phyloP scores from a whole-genome alignment of 2,113 vertebrate genomes.

The Protobothrops mucrosquamatus region DNA sequence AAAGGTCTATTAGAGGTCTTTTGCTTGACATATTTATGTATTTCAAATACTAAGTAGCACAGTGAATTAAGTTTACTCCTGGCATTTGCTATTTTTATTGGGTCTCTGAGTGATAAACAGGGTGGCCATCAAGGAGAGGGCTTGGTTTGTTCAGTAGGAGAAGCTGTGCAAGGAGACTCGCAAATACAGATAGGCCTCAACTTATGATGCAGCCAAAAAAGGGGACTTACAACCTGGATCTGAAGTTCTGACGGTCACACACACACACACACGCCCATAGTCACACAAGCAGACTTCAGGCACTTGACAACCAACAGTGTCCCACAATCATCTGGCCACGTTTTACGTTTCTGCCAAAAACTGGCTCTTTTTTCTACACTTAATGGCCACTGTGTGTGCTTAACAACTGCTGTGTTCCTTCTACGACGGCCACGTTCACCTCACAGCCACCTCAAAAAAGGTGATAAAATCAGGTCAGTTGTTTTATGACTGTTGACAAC shows the following conservation, averaged over 20 bases:
- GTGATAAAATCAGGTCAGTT: not conserved
- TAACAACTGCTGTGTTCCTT: not conserved
- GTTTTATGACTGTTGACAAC: not conserved
- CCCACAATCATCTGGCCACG: too few relatives aligned
- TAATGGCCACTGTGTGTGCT: not conserved
- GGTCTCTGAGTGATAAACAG: conserved; percentile 83
- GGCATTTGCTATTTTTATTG: conserved; percentile 84
- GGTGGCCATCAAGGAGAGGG: conserved; percentile 67
- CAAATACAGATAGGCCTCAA: not conserved
- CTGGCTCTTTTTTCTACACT: too few relatives aligned
- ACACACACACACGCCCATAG: too few relatives aligned
- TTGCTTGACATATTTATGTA: conserved; percentile 97
- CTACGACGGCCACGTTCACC: not conserved
- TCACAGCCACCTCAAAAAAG: not conserved
- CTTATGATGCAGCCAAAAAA: not conserved
- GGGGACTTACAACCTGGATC: too few relatives aligned
- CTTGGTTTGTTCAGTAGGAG: conserved; percentile 59
- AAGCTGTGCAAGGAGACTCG: conserved; percentile 51
- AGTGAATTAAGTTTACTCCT: conserved; percentile 91
- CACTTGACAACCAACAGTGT: too few relatives aligned
- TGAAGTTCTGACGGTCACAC: too few relatives aligned
- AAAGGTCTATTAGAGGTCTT: conserved; percentile 98
- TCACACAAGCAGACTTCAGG: too few relatives aligned
- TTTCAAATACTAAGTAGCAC: conserved; percentile 90
- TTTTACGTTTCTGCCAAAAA: too few relatives aligned